Percentiles rank a stretch among this genome's conserved stretches.
These are phyloP conservation scores for Formica aserva DNA, from an alignment of 2,888 invertebrate genomes.

Conservation along the genomic window DNA sequence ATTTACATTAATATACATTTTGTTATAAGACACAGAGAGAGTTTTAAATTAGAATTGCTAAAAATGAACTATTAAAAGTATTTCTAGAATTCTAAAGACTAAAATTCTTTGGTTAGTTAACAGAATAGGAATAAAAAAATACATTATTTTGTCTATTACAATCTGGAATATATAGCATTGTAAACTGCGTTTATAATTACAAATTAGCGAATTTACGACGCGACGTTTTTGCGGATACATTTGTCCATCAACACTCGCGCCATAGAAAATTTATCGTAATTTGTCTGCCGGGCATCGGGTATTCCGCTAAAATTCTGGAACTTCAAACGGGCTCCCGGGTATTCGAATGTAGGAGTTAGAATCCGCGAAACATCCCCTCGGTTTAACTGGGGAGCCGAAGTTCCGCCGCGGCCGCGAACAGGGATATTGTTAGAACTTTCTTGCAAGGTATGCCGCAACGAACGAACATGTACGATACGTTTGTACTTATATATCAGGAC, in stretches of 20 bases:
- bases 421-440: conserved; percentile 80
- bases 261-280: conserved; percentile 74
- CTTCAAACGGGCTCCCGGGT: conserved; percentile 75
- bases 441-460: conserved; percentile 76
- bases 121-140: neutral
- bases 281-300: conserved; percentile 70
- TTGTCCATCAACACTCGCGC: conserved; percentile 42
- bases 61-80: neutral
- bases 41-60: neutral
- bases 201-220: conserved; percentile 11
- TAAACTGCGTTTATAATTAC: conserved; percentile 15
- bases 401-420: conserved; percentile 72
- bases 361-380: conserved; percentile 58
- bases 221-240: neutral
- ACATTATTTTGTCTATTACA: neutral
- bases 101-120: neutral
- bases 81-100: neutral
- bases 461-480: conserved; percentile 58
- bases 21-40: neutral
- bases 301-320: conserved; percentile 77
- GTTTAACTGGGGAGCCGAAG: conserved; percentile 66
- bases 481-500: conserved; percentile 67
- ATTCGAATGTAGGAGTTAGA: conserved; percentile 67
- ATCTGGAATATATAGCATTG: neutral
- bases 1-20: neutral